phyloP scores from a whole-genome alignment of 2,113 vertebrate genomes.

The Sander vitreus region DNA sequence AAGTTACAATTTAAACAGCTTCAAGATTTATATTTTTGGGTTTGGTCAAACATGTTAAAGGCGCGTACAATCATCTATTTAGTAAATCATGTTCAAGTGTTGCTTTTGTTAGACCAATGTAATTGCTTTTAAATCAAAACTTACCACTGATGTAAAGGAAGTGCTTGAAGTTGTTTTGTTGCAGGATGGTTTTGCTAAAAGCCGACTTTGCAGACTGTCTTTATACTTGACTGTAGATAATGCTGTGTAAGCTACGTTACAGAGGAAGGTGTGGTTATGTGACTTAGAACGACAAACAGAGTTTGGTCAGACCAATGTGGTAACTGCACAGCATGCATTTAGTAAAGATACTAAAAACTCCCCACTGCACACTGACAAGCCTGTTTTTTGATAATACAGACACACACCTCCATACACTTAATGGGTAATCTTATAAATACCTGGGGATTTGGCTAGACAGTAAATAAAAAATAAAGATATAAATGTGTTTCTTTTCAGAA shows the following conservation, averaged over 20 bases:
- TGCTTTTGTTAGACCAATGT: neutral
- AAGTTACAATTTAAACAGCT: neutral
- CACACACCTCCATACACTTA: neutral
- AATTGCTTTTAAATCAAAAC: neutral
- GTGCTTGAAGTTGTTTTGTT: neutral
- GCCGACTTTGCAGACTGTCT: neutral
- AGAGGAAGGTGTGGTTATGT: conserved; percentile 1
- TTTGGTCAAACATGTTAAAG: neutral
- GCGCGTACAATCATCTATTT: neutral
- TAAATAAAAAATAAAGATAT: too few relatives aligned
- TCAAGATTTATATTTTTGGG: neutral
- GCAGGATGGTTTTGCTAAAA: neutral
- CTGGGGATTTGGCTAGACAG: too few relatives aligned
- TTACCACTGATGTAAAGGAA: conserved; percentile 14
- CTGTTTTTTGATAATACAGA: neutral
- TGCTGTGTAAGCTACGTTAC: neutral
- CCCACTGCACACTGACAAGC: neutral
- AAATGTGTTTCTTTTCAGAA: too few relatives aligned
- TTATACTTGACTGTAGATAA: neutral
- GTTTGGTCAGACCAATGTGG: neutral
- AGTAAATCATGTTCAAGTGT: neutral
- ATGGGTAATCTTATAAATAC: too few relatives aligned
- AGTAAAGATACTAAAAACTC: neutral
- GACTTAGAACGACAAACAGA: neutral
- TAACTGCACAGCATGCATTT: neutral